Evolutionary conservation across 35 echinoderm and acorn worm genomes (phyloP).

Genomic region (Patiria miniata): DNA sequence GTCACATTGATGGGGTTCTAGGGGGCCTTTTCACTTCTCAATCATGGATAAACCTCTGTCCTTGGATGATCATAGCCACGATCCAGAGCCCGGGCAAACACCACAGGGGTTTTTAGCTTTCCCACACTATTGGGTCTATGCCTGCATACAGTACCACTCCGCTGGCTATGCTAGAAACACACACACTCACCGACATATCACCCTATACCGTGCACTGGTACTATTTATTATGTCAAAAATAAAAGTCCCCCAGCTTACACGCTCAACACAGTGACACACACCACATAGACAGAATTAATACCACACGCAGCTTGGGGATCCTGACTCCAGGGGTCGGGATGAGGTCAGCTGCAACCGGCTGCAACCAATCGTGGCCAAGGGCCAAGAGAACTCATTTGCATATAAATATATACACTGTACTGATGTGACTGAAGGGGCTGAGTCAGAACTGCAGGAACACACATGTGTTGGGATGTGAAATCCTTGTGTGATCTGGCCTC

Average conservation of each 20-base stretch:
- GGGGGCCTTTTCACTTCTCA: neutral
- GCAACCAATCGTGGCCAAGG: slow-evolving; percentile 29
- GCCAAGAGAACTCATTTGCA: slow-evolving; percentile 20
- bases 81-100: neutral
- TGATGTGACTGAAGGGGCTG: neutral
- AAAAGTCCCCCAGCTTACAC: slow-evolving; percentile 11
- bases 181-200: too few species aligned
- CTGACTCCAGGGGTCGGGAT: slow-evolving; percentile 19
- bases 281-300: slow-evolving; percentile 10
- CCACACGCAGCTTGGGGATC: slow-evolving; percentile 19
- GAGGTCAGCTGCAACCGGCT: slow-evolving; percentile 28
- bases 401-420: neutral
- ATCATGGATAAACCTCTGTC: neutral
- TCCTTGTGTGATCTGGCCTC: neutral
- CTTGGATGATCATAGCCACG: neutral
- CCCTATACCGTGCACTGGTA: neutral
- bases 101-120: slow-evolving; percentile 8
- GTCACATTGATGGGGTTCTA: too few species aligned
- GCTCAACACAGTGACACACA: neutral
- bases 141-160: too few species aligned
- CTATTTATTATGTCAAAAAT: slow-evolving; percentile 31
- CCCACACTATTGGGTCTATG: neutral
- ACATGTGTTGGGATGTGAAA: neutral
- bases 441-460: slow-evolving; percentile 23
- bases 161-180: too few species aligned